Base-by-base conservation (phyloP, 2,888 invertebrate genomes). In the Drosophila kanekoi region DNA sequence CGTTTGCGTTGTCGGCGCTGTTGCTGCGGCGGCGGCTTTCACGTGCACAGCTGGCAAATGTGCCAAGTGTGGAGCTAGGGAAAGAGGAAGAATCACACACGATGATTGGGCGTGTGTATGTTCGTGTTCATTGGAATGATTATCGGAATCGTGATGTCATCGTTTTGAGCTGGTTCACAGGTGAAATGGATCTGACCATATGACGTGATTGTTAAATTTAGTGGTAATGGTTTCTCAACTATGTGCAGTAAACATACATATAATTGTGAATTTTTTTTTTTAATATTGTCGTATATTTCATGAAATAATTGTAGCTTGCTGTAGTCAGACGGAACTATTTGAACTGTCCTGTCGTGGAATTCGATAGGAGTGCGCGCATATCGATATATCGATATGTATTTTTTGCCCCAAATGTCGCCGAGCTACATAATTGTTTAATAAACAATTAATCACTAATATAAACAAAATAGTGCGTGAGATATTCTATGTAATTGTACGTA, bases 401-500 rank as follows among this genome's bases (percentile, higher is more conserved):
- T 73, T 79, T 61, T 63, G 44, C 64, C 56, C 65, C 60, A 72
- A 56, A 60, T 75, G 77, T 86, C 72, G 77, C 62, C 62, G 69
- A 72, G 77, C 80, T 82, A 79, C 69, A 88, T 82, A 82, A 82
- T 88, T 86, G 83, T 86, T 88, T 82, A 82, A 86, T 88, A 86
- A 82, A 82, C 82, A 82, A 88, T 86, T 86, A 86, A 88, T 88
- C 77, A 86, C 77, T 65, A 80, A 87, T 86, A 80, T 88, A 86
- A 83, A 88, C 87, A 83, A 83, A 76, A 77, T 53, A 71, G 72
- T 82, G 72, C 56, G 68, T 68, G 58, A 56, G 56, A 68, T 72
- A 72, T 62, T 44, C 14, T 6, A 45, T 40, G 18, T 40, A 66
- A 59, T 60, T 57, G 48, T 44, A 49, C 18, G 13, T 49, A 20